Evolutionary conservation across 2,113 vertebrate species (phyloP).

Genomic region (Typhlomys cinereus): DNA sequence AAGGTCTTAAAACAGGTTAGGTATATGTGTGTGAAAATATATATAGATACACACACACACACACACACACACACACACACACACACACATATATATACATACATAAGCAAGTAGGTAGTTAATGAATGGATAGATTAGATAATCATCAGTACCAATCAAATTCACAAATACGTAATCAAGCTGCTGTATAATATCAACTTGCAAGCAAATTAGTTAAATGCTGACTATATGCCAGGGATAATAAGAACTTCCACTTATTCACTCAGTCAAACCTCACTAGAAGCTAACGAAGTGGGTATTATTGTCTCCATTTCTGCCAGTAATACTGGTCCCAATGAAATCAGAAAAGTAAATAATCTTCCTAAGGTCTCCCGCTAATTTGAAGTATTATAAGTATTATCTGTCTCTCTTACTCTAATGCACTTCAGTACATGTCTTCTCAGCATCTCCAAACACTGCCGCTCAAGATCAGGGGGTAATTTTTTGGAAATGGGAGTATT

Average conservation of each 20-base stretch:
- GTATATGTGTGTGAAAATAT: background rate
- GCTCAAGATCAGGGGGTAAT: background rate
- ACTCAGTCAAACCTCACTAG: conserved; percentile 2
- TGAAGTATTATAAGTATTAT: background rate
- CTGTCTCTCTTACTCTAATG: background rate
- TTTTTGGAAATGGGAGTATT: background rate
- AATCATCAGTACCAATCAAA: conserved; percentile 14
- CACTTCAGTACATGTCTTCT: background rate
- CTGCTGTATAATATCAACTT: background rate
- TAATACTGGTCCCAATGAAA: background rate
- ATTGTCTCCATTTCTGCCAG: background rate
- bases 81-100: no score
- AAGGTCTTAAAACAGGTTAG: background rate
- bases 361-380: background rate
- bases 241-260: conserved; percentile 4
- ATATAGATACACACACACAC: no score
- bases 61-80: no score
- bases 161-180: background rate
- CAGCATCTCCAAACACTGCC: background rate
- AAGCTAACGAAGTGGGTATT: background rate
- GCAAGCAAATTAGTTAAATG: background rate
- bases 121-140: no score
- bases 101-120: no score
- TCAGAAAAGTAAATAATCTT: conserved; percentile 7
- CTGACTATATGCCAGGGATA: background rate